Conservation (phyloP, 1,140 invertebrate genomes). For the Cephus cinctus region DNA sequence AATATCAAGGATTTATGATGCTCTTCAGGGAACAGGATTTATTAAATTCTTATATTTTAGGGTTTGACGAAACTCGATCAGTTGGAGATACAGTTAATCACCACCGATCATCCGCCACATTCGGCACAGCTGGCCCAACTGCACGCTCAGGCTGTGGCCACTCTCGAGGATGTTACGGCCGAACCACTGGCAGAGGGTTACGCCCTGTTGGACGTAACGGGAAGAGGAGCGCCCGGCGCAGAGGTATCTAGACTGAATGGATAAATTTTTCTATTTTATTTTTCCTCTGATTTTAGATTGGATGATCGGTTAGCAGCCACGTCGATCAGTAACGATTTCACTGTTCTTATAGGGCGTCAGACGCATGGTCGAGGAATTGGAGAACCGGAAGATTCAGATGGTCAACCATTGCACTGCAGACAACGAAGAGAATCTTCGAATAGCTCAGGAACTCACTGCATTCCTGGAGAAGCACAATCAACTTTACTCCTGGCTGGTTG, state of each 20-base stretch:
- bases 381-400: conserved; percentile 70
- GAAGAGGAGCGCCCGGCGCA: conserved; percentile 64
- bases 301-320: not conserved
- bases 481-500: conserved; percentile 70
- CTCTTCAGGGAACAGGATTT: too few relatives aligned
- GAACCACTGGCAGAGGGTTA: conserved; percentile 70
- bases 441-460: conserved; percentile 65
- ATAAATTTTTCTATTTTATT: too few relatives aligned
- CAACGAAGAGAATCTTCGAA: conserved; percentile 70
- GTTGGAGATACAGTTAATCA: conserved; percentile 73
- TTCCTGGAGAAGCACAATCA: conserved; percentile 74
- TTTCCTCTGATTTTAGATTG: not conserved
- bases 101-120: conserved; percentile 63
- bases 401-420: conserved; percentile 68
- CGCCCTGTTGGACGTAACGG: conserved; percentile 69
- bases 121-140: conserved; percentile 66
- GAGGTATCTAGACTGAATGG: too few relatives aligned
- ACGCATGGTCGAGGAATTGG: conserved; percentile 69
- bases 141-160: conserved; percentile 63
- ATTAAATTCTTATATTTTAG: conserved; percentile 42
- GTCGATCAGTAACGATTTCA: not conserved
- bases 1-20: not conserved
- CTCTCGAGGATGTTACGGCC: conserved; percentile 67
- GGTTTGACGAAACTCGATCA: conserved; percentile 75
- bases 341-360: conserved; percentile 59